Evolutionary conservation across 1,140 invertebrate species (phyloP), one percentile per base, ranked within the genome.

Genomic region (Euura saliciscinereae): DNA sequence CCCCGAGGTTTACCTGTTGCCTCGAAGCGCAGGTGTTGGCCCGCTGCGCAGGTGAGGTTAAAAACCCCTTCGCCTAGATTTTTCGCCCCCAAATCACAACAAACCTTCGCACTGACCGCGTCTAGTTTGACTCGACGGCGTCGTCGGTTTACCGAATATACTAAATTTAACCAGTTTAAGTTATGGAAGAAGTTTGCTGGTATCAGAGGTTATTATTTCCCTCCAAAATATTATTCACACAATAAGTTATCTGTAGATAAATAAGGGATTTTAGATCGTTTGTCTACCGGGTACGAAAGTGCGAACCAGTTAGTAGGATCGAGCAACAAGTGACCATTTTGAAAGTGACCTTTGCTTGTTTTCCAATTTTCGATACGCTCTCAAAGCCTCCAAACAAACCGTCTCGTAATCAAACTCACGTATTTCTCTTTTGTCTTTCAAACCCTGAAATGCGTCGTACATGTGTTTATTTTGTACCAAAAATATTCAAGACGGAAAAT

Each of bases 11-110:
- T 78, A 78, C 76, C 79, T 78, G 79, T 75, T 75, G 75, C 78
- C 64, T 43, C 43, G 13, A 72, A 51, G 68, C 44, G 68, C 66
- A 66, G 65, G 74, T 71, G 71, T 68, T 45, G 68, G 74, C 13
- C 65, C 42, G n/a, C 51, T 68, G 71, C 71, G 64, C 71, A 77
- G 73, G 74, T 79, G 77, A 80, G 78, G 75, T 81, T 80, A 81
- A 78, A 69, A 76, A 68, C 69, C 68, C 28, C 51, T 6, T 59
- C 13, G 51, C 51, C 13, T 59, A 6, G 51, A 59, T 59, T 59
- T 28, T 59, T 59, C 51, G 51, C 10, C 51, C 51, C 13, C 51
- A 59, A 59, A 59, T 59, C 51, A 59, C 51, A 59, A 59, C 51
- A 59, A 59, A 59, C 51, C 51, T 59, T 6, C 51, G 13, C 13